Base-by-base conservation (phyloP, 1,140 invertebrate species). In the Atta texana region DNA sequence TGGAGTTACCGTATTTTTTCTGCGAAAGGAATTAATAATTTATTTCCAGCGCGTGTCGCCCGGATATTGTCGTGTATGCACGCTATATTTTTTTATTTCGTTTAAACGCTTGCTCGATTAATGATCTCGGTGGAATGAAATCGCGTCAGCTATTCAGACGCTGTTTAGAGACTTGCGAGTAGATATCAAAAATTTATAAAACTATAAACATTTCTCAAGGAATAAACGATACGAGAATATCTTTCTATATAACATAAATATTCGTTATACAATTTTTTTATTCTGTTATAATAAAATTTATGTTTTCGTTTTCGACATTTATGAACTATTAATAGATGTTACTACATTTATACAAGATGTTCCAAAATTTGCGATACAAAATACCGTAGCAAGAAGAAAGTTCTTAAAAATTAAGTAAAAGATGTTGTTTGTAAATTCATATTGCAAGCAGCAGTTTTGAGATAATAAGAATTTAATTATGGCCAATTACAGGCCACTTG, bases 1-100 rank as follows among this genome's bases (percentile, higher is more conserved):
- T 89, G 90, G 90, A 89, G 66, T 89, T 39, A 21, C n/a, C 61
- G 53, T 39, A 18, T 51, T 81, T 86, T 78, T 82, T 61, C 80
- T 85, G 64, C 69, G 24, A 76, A 59, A 31, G 21, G 75, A 75
- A 90, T 90, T 90, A 90, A 88, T 88, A 88, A 90, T 90, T 90
- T 82, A 80, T 82, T 86, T 72, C 28, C 34, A 71, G 77, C 49
- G 31, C 75, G 59, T 84, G 80, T 84, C 69, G 34, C 55, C 66
- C 80, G 80, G 69, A 74, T 63, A 84, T 74, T 84, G 21, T 49
- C 69, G 39, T 57, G n/a, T 84, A 61, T 84, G 69, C 80, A 82
- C 39, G 69, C 55, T 18, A 63, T 1, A 75, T 84, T 75, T 84
- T 84, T 75, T 59, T 61, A 34, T 49, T 31, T 61, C 18, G 12